Base-by-base conservation (phyloP, 2,888 invertebrate species). In the Pseudanteris insignis region DNA sequence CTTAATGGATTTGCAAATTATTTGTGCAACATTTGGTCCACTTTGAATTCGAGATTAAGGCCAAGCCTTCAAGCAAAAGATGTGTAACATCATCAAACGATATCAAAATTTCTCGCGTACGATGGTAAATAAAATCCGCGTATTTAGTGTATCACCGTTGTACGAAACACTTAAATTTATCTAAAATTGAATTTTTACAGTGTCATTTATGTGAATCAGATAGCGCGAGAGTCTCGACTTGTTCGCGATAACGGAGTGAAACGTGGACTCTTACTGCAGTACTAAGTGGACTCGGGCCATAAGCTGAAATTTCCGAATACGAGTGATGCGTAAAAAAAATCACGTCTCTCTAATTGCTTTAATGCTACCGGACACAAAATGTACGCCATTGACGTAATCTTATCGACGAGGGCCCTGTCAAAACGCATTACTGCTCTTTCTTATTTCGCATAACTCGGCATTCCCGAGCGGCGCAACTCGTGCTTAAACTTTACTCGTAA, bases 1-100 rank as follows among this genome's bases (percentile, higher is more conserved):
- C 58, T 51, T 60, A 65, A 63, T 59, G 67, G 67, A 67, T 70
- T 67, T 66, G 66, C 38, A 51, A 50, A 59, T 51, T 59, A 51
- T 59, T 46, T 46, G 59, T 46, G 46, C 46, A 41, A 46, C 44
- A 38, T 59, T 40, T 43, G 25, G 50, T 59, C 38, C 50, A 43
- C 14, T 51, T 58, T 44, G 29, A 38, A 50, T 40, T 44, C 14
- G 29, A 43, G 41, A 51, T 51, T 58, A 51, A 46, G 26, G n/a
- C 3, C 13, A 29, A 44, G 12, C 18, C 15, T 25, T 34, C n/a
- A 28, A 10, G 15, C 18, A 29, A 28, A 26, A 58, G 14, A 24
- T 21, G 13, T 30, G 37, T 6, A 11, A 26, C 37, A 24, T 28
- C 33, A 25, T n/a, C n/a, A n/a, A 34, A 7, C 25, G 34, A 29